Percentiles rank a stretch among this genome's conserved stretches.
Conservation (phyloP, 2,113 vertebrate genomes). For the Saimiri boliviensis region DNA sequence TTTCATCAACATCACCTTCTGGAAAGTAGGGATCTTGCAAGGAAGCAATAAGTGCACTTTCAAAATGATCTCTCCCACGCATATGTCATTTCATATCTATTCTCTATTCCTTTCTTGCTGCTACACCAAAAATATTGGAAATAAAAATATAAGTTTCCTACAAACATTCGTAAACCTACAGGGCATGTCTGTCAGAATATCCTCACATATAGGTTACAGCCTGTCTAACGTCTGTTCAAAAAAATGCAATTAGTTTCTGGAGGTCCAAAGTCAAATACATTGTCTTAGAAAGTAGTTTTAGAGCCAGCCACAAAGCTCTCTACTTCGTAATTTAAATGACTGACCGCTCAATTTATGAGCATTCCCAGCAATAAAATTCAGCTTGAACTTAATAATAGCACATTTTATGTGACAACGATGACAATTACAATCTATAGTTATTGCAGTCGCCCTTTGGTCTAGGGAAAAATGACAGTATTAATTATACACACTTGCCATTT, state of each 20-base stretch:
- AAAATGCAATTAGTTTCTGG: slow-evolving; percentile 82
- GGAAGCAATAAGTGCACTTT: slow-evolving; percentile 26
- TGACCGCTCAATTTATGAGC: slow-evolving; percentile 92
- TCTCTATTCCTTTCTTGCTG: slow-evolving; percentile 54
- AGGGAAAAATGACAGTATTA: slow-evolving; percentile 87
- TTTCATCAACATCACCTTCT: slow-evolving; percentile 37
- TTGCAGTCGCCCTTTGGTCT: slow-evolving; percentile 86
- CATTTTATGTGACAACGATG: slow-evolving; percentile 93
- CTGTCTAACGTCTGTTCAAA: slow-evolving; percentile 83
- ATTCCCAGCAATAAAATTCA: slow-evolving; percentile 90
- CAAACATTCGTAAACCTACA: slow-evolving; percentile 67
- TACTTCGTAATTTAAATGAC: slow-evolving; percentile 91
- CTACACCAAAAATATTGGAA: slow-evolving; percentile 73
- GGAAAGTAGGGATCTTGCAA: slow-evolving; percentile 18
- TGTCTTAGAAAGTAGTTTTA: slow-evolving; percentile 83
- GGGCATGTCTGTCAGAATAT: slow-evolving; percentile 76
- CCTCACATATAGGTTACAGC: slow-evolving; percentile 80
- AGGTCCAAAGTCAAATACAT: slow-evolving; percentile 87
- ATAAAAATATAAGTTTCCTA: slow-evolving; percentile 77
- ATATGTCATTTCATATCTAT: slow-evolving; percentile 30
- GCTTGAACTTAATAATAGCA: slow-evolving; percentile 92
- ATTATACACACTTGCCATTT: slow-evolving; percentile 89
- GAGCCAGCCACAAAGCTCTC: slow-evolving; percentile 81
- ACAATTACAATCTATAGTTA: slow-evolving; percentile 93
- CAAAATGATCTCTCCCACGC: slow-evolving; percentile 27